Base-by-base conservation (phyloP, 1,140 invertebrate genomes). In the Stratiolaelaps scimitus region DNA sequence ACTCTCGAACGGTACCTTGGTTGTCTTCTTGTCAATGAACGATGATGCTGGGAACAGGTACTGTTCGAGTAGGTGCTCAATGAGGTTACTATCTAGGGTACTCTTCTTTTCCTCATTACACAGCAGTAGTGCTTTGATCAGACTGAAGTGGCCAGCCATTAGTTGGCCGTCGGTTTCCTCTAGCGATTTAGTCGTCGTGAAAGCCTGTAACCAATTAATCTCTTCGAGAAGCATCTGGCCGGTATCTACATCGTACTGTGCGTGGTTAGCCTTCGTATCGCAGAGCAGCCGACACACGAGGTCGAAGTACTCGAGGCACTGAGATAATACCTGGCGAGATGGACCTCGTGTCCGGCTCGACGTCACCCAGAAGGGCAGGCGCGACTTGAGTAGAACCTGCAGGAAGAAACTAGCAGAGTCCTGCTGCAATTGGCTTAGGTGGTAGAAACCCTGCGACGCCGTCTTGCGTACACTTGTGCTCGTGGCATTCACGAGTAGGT, bases 361-460 rank as follows among this genome's bases (percentile, higher is more conserved):
- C 4, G 78, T 72, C 20, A 81, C 77, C 80, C 80, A 81, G 67
- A 81, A 74, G 5, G 80, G 80, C n/a, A 81, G 74, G n/a, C 75
- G 76, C 65, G 79, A 78, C 67, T 79, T 78, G 6, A 80, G 70
- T 20, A 81, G 70, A 15, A 79, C 72, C 70, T 78, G 73, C 17
- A 77, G 70, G 19, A 78, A 69, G 69, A 76, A 78, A 65, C 77
- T 56, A 66, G 34, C 64, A 60, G 64, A 71, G 68, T 53, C 67
- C n/a, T 60, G 26, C 19, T 67, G 28, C 48, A 71, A 44, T 67
- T 74, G 72, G 53, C 76, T 76, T 17, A 80, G 72, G 17, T 71
- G 71, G 44, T 72, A 75, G 64, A 80, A 77, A 72, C 79, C 78
- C 30, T 78, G 75, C 26, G 75, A 71, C 5, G 78, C 78, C 66